Conservation (phyloP, 2,113 vertebrate genomes). For the Odocoileus hemionus region DNA sequence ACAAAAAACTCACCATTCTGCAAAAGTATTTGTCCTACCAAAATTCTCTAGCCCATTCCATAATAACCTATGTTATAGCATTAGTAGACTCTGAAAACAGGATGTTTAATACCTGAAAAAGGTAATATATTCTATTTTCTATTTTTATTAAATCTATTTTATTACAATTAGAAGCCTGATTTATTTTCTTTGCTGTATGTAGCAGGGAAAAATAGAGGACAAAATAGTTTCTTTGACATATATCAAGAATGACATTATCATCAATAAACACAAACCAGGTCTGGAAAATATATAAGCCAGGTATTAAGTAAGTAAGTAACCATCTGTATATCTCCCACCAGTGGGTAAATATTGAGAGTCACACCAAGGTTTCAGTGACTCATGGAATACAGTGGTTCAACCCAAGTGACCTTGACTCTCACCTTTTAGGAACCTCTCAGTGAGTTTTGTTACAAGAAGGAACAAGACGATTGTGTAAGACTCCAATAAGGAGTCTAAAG, state of each 20-base stretch:
- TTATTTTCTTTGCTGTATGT: background rate
- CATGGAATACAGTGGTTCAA: background rate
- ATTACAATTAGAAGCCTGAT: background rate
- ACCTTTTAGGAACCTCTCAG: background rate
- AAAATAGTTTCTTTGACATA: conserved; percentile 15
- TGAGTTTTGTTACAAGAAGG: background rate
- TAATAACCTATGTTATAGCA: background rate
- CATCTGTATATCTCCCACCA: background rate
- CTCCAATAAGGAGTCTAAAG: background rate
- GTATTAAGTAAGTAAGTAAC: conserved; percentile 27
- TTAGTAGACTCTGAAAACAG: conserved; percentile 27
- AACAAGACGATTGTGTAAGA: background rate
- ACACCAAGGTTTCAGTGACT: background rate
- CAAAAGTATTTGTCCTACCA: background rate
- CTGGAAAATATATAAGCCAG: conserved; percentile 1
- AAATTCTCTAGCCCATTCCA: background rate
- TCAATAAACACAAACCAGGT: conserved; percentile 15
- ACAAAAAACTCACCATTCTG: background rate
- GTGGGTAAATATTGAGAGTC: background rate
- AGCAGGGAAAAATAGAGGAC: conserved; percentile 18
- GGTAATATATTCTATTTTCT: conserved; percentile 11
- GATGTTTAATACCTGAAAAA: background rate
- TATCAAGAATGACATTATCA: conserved; percentile 3
- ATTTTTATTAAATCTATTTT: conserved; percentile 12
- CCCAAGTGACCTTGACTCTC: background rate